Conservation (phyloP, 35 echinoderm and acorn worm species). For the Ophioderma brevispina region DNA sequence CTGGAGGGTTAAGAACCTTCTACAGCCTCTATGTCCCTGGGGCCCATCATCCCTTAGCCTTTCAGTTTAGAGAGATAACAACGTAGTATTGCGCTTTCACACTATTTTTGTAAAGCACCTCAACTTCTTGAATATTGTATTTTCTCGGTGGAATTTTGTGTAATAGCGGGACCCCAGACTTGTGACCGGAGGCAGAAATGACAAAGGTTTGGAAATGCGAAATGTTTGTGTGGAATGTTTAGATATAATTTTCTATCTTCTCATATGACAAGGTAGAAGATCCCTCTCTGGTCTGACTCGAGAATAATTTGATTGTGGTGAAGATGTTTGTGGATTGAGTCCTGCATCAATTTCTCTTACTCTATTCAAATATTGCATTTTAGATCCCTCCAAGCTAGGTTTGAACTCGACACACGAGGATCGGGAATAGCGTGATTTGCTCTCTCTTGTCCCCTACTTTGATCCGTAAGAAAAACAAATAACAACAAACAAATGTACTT, state of each 20-base stretch:
- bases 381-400: no score
- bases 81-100: slow-evolving; percentile 1
- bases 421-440: no score
- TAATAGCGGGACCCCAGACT: not conserved
- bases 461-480: no score
- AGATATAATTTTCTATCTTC: slow-evolving; percentile 5
- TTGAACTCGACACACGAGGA: no score
- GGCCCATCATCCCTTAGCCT: not conserved
- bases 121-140: slow-evolving; percentile 2
- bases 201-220: not conserved
- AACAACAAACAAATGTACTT: no score
- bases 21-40: not conserved
- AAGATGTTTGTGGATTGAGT: no score
- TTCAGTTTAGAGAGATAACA: not conserved
- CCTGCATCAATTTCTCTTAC: no score
- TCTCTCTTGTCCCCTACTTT: no score
- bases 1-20: not conserved
- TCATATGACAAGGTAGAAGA: not conserved
- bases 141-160: not conserved
- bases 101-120: not conserved
- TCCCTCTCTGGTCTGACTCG: not conserved
- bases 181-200: not conserved
- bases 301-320: no score
- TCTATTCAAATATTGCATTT: no score
- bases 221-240: slow-evolving; percentile 1